phyloP scores from a whole-genome alignment of 2,888 invertebrate species.

The Eurois occulta region DNA sequence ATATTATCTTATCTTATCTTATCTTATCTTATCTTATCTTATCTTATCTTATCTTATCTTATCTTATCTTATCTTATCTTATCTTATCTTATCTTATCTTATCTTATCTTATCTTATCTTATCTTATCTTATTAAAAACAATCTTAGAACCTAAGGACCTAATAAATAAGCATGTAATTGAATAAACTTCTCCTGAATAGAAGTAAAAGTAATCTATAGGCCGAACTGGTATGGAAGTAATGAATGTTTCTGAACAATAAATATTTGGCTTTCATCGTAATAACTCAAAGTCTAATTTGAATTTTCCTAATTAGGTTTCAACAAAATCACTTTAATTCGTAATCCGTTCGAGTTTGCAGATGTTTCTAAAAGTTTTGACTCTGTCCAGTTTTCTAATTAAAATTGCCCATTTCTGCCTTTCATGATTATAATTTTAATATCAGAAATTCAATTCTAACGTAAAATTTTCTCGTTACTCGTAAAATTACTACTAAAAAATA shows the following conservation, averaged over 20 bases:
- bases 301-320: constrained; percentile 50
- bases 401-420: constrained; percentile 41
- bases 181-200: not conserved
- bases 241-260: constrained; percentile 11
- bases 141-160: not conserved
- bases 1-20: too few relatives aligned
- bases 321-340: constrained; percentile 49
- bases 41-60: too few relatives aligned
- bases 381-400: constrained; percentile 46
- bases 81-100: too few relatives aligned
- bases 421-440: constrained; percentile 32
- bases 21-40: too few relatives aligned
- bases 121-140: too few relatives aligned
- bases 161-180: not conserved
- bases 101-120: too few relatives aligned
- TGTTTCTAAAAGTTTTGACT: constrained; percentile 51
- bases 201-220: not conserved
- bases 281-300: constrained; percentile 41
- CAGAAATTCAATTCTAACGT: not conserved
- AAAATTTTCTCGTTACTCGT: not conserved
- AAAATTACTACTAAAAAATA: not conserved
- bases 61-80: too few relatives aligned
- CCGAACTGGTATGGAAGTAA: constrained; percentile 7
- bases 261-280: constrained; percentile 26
- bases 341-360: constrained; percentile 53